phyloP scores from a whole-genome alignment of 1,140 invertebrate genomes.

The Anoplolepis gracilipes region DNA sequence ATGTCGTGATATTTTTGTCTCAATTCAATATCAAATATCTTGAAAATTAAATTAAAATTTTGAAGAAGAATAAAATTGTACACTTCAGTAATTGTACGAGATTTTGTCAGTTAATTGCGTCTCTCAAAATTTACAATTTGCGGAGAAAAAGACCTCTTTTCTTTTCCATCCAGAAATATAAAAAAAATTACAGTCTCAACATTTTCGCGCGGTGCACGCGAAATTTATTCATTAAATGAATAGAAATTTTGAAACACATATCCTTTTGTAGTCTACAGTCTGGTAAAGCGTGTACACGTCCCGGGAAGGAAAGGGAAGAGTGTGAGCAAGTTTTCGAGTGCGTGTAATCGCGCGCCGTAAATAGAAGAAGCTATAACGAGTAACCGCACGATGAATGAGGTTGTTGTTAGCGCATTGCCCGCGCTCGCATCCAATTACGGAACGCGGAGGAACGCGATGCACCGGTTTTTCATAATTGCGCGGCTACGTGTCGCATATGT shows the following conservation, averaged over 20 bases:
- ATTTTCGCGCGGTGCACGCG: background rate
- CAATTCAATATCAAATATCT: background rate
- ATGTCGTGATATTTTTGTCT: background rate
- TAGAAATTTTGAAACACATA: background rate
- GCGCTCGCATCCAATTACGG: slow-evolving; percentile 60
- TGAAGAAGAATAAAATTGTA: background rate
- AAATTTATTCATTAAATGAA: slow-evolving; percentile 30
- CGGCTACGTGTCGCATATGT: background rate
- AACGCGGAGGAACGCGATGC: slow-evolving; percentile 4
- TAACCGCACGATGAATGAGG: slow-evolving; percentile 61
- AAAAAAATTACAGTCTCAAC: background rate
- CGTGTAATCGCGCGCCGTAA: slow-evolving; percentile 1
- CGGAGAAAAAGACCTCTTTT: background rate
- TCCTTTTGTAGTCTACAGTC: background rate
- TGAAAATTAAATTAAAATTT: background rate
- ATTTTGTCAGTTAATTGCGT: background rate
- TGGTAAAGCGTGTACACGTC: background rate
- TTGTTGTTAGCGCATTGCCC: slow-evolving; percentile 55
- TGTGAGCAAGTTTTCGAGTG: background rate
- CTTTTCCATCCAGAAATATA: background rate
- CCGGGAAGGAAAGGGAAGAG: background rate
- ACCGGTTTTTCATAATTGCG: slow-evolving; percentile 42
- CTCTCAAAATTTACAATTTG: background rate
- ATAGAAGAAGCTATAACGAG: slow-evolving; percentile 54
- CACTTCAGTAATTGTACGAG: background rate